Percentiles rank a stretch among this genome's conserved stretches.
Evolutionary conservation across 92 coral and sea anemone genomes (phyloP).

Genomic region (Epizoanthus stellaris): DNA sequence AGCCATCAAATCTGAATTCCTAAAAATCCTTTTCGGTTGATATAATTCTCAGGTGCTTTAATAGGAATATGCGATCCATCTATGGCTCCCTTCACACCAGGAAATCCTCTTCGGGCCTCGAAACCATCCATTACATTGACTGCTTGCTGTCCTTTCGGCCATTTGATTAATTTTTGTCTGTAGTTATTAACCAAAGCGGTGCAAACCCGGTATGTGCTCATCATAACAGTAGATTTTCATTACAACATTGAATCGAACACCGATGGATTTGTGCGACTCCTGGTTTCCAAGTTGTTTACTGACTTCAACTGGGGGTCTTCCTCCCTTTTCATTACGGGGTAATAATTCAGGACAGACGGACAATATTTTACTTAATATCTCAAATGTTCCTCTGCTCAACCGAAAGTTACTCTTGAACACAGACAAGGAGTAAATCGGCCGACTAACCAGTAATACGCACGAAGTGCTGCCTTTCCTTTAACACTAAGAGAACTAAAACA

Average conservation of each 20-base stretch:
- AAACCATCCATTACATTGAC: constrained; percentile 47
- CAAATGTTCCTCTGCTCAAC: constrained; percentile 31
- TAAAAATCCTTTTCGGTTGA: constrained; percentile 42
- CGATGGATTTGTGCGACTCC: no score
- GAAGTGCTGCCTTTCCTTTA: constrained; percentile 22
- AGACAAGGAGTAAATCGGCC: constrained; percentile 20
- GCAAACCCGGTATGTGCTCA: no score
- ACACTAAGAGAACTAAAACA: constrained; percentile 21
- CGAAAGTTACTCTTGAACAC: constrained; percentile 35
- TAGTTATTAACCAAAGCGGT: no score
- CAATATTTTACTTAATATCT: background rate
- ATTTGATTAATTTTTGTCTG: no score
- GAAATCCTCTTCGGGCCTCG: constrained; percentile 43
- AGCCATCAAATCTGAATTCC: constrained; percentile 52
- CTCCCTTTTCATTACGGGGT: constrained; percentile 18
- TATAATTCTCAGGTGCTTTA: constrained; percentile 42
- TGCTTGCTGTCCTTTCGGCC: background rate
- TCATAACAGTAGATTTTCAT: no score
- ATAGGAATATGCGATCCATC: constrained; percentile 27
- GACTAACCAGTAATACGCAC: constrained; percentile 18
- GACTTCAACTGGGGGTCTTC: constrained; percentile 48
- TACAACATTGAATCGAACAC: no score
- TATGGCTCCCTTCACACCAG: constrained; percentile 42
- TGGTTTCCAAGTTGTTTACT: constrained; percentile 55
- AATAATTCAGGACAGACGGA: constrained; percentile 13